A percentile compares a stretch with the other conserved stretches of the same genome.
These are phyloP conservation scores for Trichogramma dendrolimi DNA, from an alignment of 2,888 invertebrate genomes.

Conservation along the genomic window DNA sequence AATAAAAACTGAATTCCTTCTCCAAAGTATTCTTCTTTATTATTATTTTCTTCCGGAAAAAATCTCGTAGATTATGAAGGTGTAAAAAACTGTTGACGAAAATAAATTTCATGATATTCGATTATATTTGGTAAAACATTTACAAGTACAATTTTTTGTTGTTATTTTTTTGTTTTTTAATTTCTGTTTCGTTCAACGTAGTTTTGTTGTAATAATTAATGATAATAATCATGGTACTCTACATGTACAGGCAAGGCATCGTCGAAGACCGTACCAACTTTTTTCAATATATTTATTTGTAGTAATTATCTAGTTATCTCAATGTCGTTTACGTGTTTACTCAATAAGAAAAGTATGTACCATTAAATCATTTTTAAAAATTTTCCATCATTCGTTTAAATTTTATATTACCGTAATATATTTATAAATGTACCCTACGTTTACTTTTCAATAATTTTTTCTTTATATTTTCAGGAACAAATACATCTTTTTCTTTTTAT, in stretches of 20 bases:
- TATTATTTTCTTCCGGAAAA: background rate
- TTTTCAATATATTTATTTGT: slow-evolving; percentile 31
- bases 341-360: slow-evolving; percentile 50
- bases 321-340: slow-evolving; percentile 42
- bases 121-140: slow-evolving; percentile 54
- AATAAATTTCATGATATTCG: slow-evolving; percentile 42
- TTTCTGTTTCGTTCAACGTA: slow-evolving; percentile 38
- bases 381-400: slow-evolving; percentile 33
- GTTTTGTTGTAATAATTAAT: slow-evolving; percentile 24
- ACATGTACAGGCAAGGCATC: slow-evolving; percentile 53
- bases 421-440: slow-evolving; percentile 32
- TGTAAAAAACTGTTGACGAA: background rate
- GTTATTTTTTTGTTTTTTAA: slow-evolving; percentile 46
- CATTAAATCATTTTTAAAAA: slow-evolving; percentile 47
- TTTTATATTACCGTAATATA: slow-evolving; percentile 38
- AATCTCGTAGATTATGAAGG: background rate
- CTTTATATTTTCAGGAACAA: slow-evolving; percentile 48
- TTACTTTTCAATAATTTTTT: slow-evolving; percentile 40
- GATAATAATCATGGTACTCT: slow-evolving; percentile 36
- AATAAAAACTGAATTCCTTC: slow-evolving; percentile 13
- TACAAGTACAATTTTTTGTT: slow-evolving; percentile 43
- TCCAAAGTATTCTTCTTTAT: background rate
- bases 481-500: slow-evolving; percentile 38
- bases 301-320: slow-evolving; percentile 29
- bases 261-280: slow-evolving; percentile 51